Conservation (phyloP, 2,113 vertebrate species). For the Nerophis lumbriciformis region DNA sequence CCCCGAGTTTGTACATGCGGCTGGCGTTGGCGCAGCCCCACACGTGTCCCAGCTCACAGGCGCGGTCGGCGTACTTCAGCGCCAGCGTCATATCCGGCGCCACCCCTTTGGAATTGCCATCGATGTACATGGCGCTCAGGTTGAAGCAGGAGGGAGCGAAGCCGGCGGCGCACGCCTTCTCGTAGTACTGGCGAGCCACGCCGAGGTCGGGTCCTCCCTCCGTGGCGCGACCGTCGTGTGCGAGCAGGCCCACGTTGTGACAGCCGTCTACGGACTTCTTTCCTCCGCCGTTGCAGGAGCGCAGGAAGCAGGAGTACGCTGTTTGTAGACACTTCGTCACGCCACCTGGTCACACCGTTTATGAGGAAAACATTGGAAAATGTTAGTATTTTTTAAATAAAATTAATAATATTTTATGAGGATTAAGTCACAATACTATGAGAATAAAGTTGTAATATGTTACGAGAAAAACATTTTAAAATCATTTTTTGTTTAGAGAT, state of each 20-base stretch:
- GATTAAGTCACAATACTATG: too few relatives aligned
- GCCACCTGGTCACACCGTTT: conserved; percentile 72
- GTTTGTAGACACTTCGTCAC: conserved; percentile 78
- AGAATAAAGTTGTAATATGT: too few relatives aligned
- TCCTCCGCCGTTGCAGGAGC: conserved; percentile 79
- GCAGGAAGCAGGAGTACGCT: conserved; percentile 82
- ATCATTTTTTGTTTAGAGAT: too few relatives aligned
- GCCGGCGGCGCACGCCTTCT: conserved; percentile 78
- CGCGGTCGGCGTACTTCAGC: conserved; percentile 79
- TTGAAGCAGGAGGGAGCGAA: conserved; percentile 91
- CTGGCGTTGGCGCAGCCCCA: conserved; percentile 95
- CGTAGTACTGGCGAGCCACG: conserved; percentile 80
- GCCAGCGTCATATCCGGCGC: conserved; percentile 81
- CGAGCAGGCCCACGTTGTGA: conserved; percentile 83
- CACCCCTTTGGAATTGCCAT: conserved; percentile 74
- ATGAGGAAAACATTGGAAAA: too few relatives aligned
- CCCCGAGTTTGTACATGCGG: conserved; percentile 91
- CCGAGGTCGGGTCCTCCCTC: conserved; percentile 64
- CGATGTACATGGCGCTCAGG: conserved; percentile 82
- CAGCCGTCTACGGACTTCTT: conserved; percentile 85
- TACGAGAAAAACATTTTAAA: too few relatives aligned
- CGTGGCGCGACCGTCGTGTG: conserved; percentile 76
- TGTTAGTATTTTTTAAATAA: too few relatives aligned
- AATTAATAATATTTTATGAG: too few relatives aligned
- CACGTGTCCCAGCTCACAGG: conserved; percentile 87